These are phyloP conservation scores for Macroramphosus scolopax DNA, from an alignment of 2,797 vertebrate genomes.

Conservation along the genomic window DNA sequence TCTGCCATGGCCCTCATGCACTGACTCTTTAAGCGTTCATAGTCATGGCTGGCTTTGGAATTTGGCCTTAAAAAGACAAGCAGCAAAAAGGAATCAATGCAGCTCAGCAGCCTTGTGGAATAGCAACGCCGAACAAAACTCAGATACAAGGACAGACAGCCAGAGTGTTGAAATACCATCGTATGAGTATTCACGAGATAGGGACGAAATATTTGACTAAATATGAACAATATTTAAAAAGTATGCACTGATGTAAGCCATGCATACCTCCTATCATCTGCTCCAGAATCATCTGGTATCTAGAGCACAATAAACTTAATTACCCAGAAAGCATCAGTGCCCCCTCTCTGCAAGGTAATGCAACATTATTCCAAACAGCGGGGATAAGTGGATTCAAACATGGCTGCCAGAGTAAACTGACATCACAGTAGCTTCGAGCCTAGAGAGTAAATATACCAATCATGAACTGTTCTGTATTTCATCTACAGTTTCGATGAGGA, in stretches of 20 bases:
- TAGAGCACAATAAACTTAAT: slow-evolving; percentile 29
- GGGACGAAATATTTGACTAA: slow-evolving; percentile 17
- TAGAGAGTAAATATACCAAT: too few relatives aligned
- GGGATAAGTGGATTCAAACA: too few relatives aligned
- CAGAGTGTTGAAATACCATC: slow-evolving; percentile 13
- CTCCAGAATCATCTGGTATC: too few relatives aligned
- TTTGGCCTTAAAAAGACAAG: slow-evolving; percentile 80
- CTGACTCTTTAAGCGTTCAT: slow-evolving; percentile 93
- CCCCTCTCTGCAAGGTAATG: slow-evolving; percentile 16
- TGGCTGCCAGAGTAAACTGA: too few relatives aligned
- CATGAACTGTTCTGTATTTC: too few relatives aligned
- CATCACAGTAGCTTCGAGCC: too few relatives aligned
- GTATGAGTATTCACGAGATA: slow-evolving; percentile 16
- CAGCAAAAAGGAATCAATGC: slow-evolving; percentile 24
- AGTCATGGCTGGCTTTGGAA: slow-evolving; percentile 93
- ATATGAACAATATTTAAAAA: too few relatives aligned
- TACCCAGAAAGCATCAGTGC: too few relatives aligned
- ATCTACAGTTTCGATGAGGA: too few relatives aligned
- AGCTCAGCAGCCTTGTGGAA: slow-evolving; percentile 20
- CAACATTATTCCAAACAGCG: slow-evolving; percentile 26
- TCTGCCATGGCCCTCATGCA: slow-evolving; percentile 97
- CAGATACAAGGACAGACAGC: slow-evolving; percentile 16
- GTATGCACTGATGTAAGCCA: too few relatives aligned
- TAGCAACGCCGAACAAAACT: slow-evolving; percentile 18
- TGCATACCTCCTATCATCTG: too few relatives aligned